Conservation (phyloP, 1,140 invertebrate genomes). For the Calycopis cecrops region DNA sequence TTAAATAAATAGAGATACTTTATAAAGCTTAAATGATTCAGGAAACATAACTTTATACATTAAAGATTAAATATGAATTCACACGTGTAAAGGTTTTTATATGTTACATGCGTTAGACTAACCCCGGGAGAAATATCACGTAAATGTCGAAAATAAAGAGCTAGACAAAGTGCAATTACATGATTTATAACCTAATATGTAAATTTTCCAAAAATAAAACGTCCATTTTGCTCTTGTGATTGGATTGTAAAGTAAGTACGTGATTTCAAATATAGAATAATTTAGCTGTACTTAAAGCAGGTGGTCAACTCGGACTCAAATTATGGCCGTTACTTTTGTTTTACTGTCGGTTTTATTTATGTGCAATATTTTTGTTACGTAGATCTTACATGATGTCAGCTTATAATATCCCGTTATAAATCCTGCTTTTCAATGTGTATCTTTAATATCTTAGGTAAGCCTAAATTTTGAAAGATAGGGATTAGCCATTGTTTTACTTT, state of each 20-base stretch:
- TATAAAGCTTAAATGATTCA: background rate
- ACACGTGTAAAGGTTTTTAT: background rate
- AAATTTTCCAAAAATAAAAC: slow-evolving; percentile 43
- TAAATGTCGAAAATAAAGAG: slow-evolving; percentile 48
- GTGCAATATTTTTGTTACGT: too few species aligned
- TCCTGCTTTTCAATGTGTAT: too few species aligned
- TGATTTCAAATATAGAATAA: background rate
- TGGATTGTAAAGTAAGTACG: slow-evolving; percentile 25
- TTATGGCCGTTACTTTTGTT: too few species aligned
- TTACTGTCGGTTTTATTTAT: too few species aligned
- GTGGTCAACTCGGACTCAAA: background rate
- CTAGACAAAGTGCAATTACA: slow-evolving; percentile 68
- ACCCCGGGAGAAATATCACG: slow-evolving; percentile 23
- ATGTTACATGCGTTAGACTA: slow-evolving; percentile 11
- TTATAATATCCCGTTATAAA: too few species aligned
- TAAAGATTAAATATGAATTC: background rate
- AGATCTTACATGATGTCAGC: too few species aligned
- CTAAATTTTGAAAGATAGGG: too few species aligned
- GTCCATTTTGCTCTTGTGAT: slow-evolving; percentile 52
- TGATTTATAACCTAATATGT: slow-evolving; percentile 46
- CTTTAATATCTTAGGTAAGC: too few species aligned
- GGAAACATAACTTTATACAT: background rate
- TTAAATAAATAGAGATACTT: background rate
- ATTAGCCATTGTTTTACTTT: too few species aligned
- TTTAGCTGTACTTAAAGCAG: slow-evolving; percentile 7